These are phyloP conservation scores for Grammomys dolichurus DNA, from an alignment of 2,113 vertebrate genomes.

Conservation along the genomic window DNA sequence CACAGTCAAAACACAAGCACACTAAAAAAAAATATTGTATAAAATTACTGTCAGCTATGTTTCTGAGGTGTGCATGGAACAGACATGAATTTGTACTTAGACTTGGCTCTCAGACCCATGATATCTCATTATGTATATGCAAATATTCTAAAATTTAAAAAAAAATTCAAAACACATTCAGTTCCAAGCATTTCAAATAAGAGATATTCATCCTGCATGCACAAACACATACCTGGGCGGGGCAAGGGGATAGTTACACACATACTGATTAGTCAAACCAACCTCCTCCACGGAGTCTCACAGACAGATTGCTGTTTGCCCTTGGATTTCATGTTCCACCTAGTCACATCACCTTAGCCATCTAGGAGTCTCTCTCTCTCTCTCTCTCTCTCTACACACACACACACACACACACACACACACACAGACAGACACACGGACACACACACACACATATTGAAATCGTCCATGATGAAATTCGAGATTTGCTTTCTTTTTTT, in stretches of 20 bases:
- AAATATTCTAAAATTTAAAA: slow-evolving; percentile 17
- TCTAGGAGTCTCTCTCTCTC: not conserved
- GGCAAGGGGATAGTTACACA: not conserved
- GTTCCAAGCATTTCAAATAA: not conserved
- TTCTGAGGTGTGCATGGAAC: not conserved
- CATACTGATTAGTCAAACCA: not conserved
- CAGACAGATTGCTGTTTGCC: not conserved
- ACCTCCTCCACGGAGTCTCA: not conserved
- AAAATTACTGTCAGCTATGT: not conserved
- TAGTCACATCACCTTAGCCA: not conserved
- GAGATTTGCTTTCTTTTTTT: not conserved
- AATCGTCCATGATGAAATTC: not conserved
- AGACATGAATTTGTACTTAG: not conserved
- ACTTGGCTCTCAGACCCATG: not conserved
- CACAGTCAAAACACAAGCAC: not conserved
- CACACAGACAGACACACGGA: not conserved
- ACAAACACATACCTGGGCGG: not conserved
- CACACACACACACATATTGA: not conserved
- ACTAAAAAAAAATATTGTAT: not conserved
- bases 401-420: not conserved
- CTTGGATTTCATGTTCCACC: not conserved
- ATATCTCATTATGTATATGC: not conserved
- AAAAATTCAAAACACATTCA: not conserved
- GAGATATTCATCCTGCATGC: not conserved
- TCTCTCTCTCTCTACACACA: no score